phyloP scores from a whole-genome alignment of 2,797 vertebrate genomes.

The Muscicapa striata region DNA sequence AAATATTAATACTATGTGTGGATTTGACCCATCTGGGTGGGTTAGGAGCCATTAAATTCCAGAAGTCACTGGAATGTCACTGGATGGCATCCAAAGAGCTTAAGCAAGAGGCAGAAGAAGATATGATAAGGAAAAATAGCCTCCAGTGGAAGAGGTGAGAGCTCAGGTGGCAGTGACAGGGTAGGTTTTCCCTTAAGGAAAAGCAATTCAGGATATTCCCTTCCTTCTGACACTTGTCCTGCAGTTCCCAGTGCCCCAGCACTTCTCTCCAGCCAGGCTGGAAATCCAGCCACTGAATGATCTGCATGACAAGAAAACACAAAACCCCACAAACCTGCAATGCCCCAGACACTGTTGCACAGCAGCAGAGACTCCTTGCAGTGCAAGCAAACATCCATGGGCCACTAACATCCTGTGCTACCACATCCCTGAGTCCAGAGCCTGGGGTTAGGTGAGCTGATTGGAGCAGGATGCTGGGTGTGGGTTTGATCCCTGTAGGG shows the following conservation, averaged over 20 bases:
- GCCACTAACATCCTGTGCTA: neutral
- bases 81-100: neutral
- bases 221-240: neutral
- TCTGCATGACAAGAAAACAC: neutral
- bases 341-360: accelerated
- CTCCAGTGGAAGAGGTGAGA: neutral
- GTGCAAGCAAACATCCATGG: neutral
- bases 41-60: neutral
- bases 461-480: neutral
- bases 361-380: neutral
- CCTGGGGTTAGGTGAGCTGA: accelerated
- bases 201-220: neutral
- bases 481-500: neutral
- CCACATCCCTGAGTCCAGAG: neutral
- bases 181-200: neutral
- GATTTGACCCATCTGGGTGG: neutral
- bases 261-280: neutral
- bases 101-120: neutral
- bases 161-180: neutral
- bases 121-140: neutral
- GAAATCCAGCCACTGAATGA: neutral
- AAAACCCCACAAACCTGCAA: neutral
- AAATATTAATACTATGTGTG: neutral
- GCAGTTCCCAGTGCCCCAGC: neutral
- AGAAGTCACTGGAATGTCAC: neutral